Conservation (phyloP, 2,888 invertebrate genomes). For the Eristalis arbustorum region DNA sequence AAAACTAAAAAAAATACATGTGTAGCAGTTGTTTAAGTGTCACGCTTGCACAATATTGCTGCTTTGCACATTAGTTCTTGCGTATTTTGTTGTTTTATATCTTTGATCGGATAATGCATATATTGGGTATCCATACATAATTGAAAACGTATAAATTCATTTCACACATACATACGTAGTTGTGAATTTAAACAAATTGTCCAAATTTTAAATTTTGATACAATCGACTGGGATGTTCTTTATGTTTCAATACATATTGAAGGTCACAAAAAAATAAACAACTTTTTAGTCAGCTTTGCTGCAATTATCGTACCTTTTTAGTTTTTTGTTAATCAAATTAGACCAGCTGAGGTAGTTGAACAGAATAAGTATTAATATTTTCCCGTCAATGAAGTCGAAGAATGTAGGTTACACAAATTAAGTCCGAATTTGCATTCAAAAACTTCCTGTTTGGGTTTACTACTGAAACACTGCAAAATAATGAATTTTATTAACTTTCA, state of each 20-base stretch:
- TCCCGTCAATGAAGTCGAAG: no score
- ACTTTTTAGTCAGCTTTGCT: no score
- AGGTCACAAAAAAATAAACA: not conserved
- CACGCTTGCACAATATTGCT: conserved; percentile 67
- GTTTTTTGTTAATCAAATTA: no score
- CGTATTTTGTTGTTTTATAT: not conserved
- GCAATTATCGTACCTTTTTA: no score
- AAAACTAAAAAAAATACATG: conserved; percentile 4
- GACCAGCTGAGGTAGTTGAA: no score
- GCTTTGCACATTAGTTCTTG: conserved; percentile 56
- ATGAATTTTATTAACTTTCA: no score
- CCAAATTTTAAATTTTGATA: not conserved
- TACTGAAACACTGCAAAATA: no score
- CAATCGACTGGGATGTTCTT: conserved; percentile 2
- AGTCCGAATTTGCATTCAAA: no score
- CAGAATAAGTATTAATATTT: no score
- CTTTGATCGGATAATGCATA: not conserved
- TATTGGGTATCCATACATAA: not conserved
- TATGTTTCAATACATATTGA: not conserved
- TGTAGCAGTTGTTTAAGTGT: conserved; percentile 64
- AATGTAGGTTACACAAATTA: no score
- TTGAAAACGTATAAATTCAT: conserved; percentile 33
- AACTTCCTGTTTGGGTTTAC: no score
- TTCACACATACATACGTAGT: conserved; percentile 59
- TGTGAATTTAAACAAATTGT: conserved; percentile 22